Base-by-base conservation (phyloP, 2,113 vertebrate species). In the Platysternon megacephalum region DNA sequence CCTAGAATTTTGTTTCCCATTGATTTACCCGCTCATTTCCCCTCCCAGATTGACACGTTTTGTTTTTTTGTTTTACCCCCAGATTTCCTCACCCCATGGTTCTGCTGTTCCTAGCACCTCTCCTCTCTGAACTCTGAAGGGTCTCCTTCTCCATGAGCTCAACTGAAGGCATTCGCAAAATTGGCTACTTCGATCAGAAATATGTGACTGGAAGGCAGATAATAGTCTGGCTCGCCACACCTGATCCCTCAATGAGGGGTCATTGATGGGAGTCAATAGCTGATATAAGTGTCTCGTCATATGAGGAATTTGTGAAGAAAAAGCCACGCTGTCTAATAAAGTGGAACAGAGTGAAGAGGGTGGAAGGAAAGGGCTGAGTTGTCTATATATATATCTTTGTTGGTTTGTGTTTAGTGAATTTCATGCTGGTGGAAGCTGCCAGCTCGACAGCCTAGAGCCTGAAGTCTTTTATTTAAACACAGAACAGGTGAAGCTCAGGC, bases 141-240 rank as follows among this genome's bases (percentile, higher is more conserved):
- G 72, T 94, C 96, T 93, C 86, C 58, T 85, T 94, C 82, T 24
- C 96, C 91, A 76, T 91, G 89, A 96, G 94, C 97, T 91, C 85
- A 89, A 88, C 88, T 58, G 79, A 65, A 96, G 91, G 89, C 32
- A 8, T 91, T 92, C 78, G 52, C 82, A 83, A 96, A 98, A 98
- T 94, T 94, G 95, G 94, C 90, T 89, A 94, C 97, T 98, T 97
- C 97, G 96, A 98, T 97, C 97, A 98, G 95, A 94, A 95, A 96
- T 81, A 22, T 93, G 91, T 61, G 72, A 98, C 91, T 96, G 92
- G 92, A 97, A 97, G 87, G 79, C 58, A 97, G 91, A 97, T 97
- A 98, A 98, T 96, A 98, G 97, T 91, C 87, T 97, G 84, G 87
- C 84, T 96, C 94, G 97, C 89, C 95, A 97, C 91, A 97, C 81